These are phyloP conservation scores for Diuraphis noxia DNA, from an alignment of 1,140 invertebrate genomes.

Conservation along the genomic window DNA sequence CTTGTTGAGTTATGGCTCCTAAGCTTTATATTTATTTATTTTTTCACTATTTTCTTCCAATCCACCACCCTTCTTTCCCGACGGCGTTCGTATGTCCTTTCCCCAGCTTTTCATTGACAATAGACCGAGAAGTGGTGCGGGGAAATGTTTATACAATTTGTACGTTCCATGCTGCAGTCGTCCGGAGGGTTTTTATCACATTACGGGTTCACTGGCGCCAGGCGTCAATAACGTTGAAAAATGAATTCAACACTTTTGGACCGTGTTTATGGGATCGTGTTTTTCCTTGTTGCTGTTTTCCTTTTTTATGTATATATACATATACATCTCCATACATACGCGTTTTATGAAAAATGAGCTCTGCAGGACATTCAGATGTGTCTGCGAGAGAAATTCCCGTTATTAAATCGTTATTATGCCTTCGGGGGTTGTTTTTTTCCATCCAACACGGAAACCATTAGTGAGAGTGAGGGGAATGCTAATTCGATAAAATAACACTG, in stretches of 20 bases:
- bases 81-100: background rate
- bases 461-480: constrained; percentile 5
- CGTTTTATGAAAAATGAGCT: constrained; percentile 51
- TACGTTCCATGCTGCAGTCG: constrained; percentile 23
- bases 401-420: constrained; percentile 50
- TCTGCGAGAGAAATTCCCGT: constrained; percentile 6
- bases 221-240: constrained; percentile 53
- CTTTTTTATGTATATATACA: background rate
- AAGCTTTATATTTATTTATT: constrained; percentile 29
- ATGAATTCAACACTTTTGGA: constrained; percentile 53
- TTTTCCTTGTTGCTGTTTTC: constrained; percentile 18
- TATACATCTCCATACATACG: background rate
- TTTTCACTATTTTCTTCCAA: background rate
- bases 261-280: constrained; percentile 42
- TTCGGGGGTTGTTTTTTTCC: background rate
- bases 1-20: constrained; percentile 39
- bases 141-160: constrained; percentile 53
- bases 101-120: background rate
- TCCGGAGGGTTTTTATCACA: constrained; percentile 53
- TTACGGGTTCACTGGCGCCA: constrained; percentile 50
- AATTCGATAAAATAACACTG: constrained; percentile 34
- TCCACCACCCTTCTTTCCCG: too few relatives aligned
- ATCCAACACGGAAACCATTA: constrained; percentile 32
- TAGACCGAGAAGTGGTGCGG: background rate
- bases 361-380: constrained; percentile 28